phyloP scores from a whole-genome alignment of 2,113 vertebrate genomes.

The Pan troglodytes region DNA sequence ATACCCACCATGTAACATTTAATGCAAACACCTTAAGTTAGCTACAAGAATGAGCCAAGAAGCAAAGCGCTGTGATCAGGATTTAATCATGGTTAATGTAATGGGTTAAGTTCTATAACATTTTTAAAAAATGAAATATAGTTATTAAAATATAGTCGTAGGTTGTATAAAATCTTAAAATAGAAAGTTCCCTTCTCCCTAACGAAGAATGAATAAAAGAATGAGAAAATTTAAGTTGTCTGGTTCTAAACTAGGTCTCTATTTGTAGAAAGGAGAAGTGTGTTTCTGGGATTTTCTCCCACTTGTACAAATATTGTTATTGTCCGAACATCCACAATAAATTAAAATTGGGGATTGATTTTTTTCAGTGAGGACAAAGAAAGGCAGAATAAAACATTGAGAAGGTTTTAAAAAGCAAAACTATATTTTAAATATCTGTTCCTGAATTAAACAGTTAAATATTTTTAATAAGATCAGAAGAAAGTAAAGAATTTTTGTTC shows the following conservation, averaged over 20 bases:
- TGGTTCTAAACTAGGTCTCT: background rate
- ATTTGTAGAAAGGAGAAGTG: background rate
- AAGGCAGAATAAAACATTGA: background rate
- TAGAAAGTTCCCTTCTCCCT: background rate
- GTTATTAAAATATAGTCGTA: background rate
- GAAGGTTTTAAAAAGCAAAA: background rate
- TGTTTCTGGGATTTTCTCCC: background rate
- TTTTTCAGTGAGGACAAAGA: background rate
- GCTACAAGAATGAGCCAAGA: too few relatives aligned
- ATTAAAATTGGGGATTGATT: background rate
- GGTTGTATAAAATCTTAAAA: background rate
- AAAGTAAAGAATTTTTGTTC: background rate
- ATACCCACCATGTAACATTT: background rate
- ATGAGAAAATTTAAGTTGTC: background rate
- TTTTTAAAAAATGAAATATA: background rate
- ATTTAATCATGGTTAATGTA: background rate
- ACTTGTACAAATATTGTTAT: background rate
- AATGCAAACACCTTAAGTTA: background rate
- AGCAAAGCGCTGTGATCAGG: background rate
- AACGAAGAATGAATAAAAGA: background rate
- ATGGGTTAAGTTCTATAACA: background rate
- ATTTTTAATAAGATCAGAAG: background rate
- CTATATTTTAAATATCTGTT: background rate
- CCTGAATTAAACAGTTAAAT: background rate
- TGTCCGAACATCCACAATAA: background rate